These are phyloP conservation scores for Sciurus vulgaris DNA, from an alignment of 2,797 vertebrate species.

Conservation along the genomic window DNA sequence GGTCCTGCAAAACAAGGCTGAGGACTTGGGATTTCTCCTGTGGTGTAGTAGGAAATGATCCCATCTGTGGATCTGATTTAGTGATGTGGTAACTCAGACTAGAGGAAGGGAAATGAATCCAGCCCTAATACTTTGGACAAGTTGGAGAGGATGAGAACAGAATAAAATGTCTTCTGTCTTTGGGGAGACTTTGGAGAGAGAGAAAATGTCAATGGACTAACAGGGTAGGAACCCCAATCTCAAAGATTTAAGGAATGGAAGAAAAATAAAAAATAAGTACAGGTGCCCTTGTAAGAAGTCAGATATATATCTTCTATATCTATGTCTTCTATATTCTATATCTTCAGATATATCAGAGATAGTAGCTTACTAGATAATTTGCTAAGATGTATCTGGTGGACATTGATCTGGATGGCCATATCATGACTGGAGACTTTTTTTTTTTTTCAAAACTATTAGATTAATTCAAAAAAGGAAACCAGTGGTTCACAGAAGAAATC, in stretches of 20 bases:
- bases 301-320: background rate
- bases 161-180: background rate
- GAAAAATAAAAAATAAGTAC: background rate
- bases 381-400: background rate
- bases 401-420: background rate
- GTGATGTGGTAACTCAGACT: background rate
- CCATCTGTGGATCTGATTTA: background rate
- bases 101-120: background rate
- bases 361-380: background rate
- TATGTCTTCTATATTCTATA: background rate
- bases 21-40: background rate
- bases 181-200: background rate
- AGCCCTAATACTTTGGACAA: background rate
- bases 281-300: background rate
- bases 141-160: background rate
- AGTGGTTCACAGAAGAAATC: constrained; percentile 93
- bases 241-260: background rate
- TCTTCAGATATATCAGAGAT: too few relatives aligned
- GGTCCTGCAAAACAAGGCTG: background rate
- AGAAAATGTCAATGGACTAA: background rate
- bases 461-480: constrained; percentile 91
- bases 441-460: constrained; percentile 85
- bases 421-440: constrained; percentile 30
- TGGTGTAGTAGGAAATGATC: background rate
- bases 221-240: background rate